Evolutionary conservation across 1,140 invertebrate genomes (phyloP).

Genomic region (Pseudomyrmex gracilis): DNA sequence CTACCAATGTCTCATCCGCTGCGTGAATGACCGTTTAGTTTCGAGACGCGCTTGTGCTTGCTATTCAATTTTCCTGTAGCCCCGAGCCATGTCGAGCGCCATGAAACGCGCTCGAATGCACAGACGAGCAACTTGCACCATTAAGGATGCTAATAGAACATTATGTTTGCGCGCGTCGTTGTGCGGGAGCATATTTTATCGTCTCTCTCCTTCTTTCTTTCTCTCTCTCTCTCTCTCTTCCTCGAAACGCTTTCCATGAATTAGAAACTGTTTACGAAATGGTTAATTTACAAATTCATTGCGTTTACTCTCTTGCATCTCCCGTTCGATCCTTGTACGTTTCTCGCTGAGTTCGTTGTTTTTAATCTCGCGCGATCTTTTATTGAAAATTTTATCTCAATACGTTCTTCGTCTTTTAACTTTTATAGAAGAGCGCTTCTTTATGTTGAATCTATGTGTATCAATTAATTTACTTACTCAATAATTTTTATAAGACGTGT

Average conservation of each 20-base stretch:
- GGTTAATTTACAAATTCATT: slow-evolving; percentile 16
- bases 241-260: slow-evolving; percentile 3
- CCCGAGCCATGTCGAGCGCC: background rate
- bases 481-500: slow-evolving; percentile 1
- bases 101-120: slow-evolving; percentile 18
- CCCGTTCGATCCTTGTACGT: too few relatives aligned
- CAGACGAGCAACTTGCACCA: background rate
- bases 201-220: background rate
- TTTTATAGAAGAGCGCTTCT: too few relatives aligned
- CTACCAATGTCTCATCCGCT: slow-evolving; percentile 1
- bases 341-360: too few relatives aligned
- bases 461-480: too few relatives aligned
- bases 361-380: too few relatives aligned
- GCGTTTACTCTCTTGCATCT: background rate
- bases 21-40: slow-evolving; percentile 41
- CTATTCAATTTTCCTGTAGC: slow-evolving; percentile 41
- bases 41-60: slow-evolving; percentile 13
- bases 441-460: too few relatives aligned
- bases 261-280: slow-evolving; percentile 19
- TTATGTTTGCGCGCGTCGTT: slow-evolving; percentile 27
- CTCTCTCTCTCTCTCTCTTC: background rate
- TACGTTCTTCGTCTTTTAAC: too few relatives aligned
- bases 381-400: too few relatives aligned
- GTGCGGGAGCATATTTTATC: slow-evolving; percentile 27
- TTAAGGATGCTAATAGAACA: slow-evolving; percentile 38